Base-by-base conservation (phyloP, 37 sponge, comb jelly and placozoan species). In the Halichondria panicea region DNA sequence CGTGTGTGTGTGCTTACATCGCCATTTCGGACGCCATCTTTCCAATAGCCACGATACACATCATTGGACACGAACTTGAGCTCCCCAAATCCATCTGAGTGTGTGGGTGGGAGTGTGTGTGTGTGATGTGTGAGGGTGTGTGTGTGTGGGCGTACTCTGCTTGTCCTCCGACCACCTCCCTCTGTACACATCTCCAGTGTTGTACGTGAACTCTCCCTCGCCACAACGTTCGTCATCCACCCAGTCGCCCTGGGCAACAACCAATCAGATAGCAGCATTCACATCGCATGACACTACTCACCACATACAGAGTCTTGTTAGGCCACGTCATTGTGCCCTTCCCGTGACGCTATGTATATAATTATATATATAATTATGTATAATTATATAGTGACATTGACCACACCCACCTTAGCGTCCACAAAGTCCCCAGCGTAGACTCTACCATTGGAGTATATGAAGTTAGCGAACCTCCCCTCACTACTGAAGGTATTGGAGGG, bases 171-270 rank as follows among this genome's bases (percentile, higher is more conserved):
- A 11, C 96, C 96, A 96, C 24, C 42, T 55, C 21, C 96, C 96
- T 2, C 72, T 66, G 78, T 93, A 96, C 36, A 71, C 61, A 30
- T 96, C 97, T 25, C 91, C 89, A 24, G 97, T 96, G 76, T 96
- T 96, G 74, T 87, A 96, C 13, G 71, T 80, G 33, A 96, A 73
- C 55, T 89, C 88, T 9, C 97, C 97, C 50, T 93, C 74, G 1
- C 93, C 97, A 78, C 79, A 56, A 4, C 97, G 77, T 56, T 96
- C 94, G 75, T 96, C 89, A n/a, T 96, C 94, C 11, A 78, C 70
- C 97, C 97, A 96, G 50, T 96, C 82, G 42, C 97, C 97, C 94
- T 94, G 54, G 39, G 4, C 12, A 7, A 68, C 58, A 22, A 55
- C 58, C 73, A 72, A 55, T 57, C 57, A 72, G 59, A 35, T 72